phyloP scores from a whole-genome alignment of 2,888 invertebrate species.

The Dynastes grantii region DNA sequence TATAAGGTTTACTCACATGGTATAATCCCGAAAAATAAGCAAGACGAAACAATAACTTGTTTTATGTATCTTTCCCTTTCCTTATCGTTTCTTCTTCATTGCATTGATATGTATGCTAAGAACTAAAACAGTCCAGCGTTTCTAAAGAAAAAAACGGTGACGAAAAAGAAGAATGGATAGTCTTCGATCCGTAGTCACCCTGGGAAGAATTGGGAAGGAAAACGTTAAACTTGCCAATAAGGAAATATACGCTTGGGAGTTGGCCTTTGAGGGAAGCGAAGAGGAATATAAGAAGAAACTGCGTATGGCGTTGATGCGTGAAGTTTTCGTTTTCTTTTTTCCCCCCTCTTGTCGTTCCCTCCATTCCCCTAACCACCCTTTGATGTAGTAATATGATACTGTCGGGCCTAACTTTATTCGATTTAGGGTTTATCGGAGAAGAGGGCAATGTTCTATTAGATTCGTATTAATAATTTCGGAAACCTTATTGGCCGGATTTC shows the following conservation, averaged over 20 bases:
- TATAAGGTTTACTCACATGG: background rate
- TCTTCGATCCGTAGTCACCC: background rate
- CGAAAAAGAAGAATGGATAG: background rate
- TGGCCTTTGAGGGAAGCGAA: conserved; percentile 8
- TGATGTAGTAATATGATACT: conserved; percentile 33
- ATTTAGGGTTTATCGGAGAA: conserved; percentile 17
- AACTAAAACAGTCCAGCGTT: background rate
- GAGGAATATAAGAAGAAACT: background rate
- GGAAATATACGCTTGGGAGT: conserved; percentile 37
- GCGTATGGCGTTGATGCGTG: conserved; percentile 29
- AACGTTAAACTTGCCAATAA: conserved; percentile 37
- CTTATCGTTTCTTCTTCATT: background rate
- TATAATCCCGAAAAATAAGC: background rate
- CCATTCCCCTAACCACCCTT: conserved; percentile 5
- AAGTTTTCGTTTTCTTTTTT: conserved; percentile 35
- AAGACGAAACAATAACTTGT: background rate
- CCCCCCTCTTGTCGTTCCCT: background rate
- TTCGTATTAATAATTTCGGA: conserved; percentile 30
- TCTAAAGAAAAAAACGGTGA: conserved; percentile 1
- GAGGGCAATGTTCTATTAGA: conserved; percentile 31
- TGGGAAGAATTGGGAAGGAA: conserved; percentile 16
- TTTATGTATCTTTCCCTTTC: conserved; percentile 1
- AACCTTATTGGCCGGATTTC: conserved; percentile 12
- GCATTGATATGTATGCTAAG: background rate
- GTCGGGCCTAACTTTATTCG: conserved; percentile 34